Conservation (phyloP, 1,140 invertebrate genomes). For the Thaumatotibia leucotreta region DNA sequence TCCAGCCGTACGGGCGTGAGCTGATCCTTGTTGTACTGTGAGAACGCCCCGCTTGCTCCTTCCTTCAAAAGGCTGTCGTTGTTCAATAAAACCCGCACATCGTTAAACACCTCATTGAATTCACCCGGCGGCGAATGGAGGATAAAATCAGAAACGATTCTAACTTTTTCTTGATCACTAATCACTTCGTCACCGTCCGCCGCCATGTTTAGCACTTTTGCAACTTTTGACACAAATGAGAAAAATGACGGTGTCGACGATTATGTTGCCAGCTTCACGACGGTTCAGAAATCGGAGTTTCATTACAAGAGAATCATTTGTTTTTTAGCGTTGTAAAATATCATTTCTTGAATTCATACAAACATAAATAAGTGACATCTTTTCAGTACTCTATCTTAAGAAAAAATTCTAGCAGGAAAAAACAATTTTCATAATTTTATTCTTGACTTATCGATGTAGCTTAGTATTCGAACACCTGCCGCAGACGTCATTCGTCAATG, state of each 20-base stretch:
- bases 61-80: conserved; percentile 98
- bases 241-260: conserved; percentile 30
- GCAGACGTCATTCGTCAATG: background rate
- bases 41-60: conserved; percentile 95
- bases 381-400: no score
- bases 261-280: conserved; percentile 16
- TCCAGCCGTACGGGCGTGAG: conserved; percentile 97
- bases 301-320: background rate
- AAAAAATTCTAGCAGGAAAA: no score
- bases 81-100: conserved; percentile 96
- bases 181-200: conserved; percentile 85
- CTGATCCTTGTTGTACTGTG: conserved; percentile 99
- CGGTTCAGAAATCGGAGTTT: background rate
- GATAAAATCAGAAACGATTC: conserved; percentile 98
- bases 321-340: no score
- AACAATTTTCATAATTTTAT: no score
- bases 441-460: background rate
- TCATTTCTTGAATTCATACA: no score
- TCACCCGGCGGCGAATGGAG: conserved; percentile 98
- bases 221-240: conserved; percentile 68
- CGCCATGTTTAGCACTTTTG: conserved; percentile 75
- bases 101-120: conserved; percentile 99
- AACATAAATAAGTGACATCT: no score
- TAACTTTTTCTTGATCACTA: conserved; percentile 92
- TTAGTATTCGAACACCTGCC: background rate